These are phyloP conservation scores for Psophia crepitans DNA, from an alignment of 2,113 vertebrate genomes.

Conservation along the genomic window DNA sequence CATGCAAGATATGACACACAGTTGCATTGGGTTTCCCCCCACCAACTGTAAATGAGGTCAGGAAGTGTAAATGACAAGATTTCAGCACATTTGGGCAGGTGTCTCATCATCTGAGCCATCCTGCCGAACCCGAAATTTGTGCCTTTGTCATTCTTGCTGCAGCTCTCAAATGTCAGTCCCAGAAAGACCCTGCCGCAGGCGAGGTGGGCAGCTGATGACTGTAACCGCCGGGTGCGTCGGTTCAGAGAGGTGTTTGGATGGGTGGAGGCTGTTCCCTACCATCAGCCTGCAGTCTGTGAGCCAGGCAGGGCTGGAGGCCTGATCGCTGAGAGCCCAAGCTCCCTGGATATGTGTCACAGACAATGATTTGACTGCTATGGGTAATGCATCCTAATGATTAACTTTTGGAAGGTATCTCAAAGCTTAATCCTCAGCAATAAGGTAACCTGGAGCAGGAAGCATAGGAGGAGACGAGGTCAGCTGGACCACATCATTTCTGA, in stretches of 20 bases:
- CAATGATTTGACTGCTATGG: neutral
- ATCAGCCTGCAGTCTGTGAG: neutral
- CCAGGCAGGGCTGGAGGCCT: neutral
- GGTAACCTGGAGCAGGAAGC: neutral
- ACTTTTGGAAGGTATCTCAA: neutral
- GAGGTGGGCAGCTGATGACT: neutral
- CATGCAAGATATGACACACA: neutral
- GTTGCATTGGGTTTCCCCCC: neutral
- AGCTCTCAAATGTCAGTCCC: neutral
- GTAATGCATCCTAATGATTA: neutral
- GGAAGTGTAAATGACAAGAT: neutral
- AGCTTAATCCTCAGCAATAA: neutral
- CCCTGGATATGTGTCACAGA: neutral
- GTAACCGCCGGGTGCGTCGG: rapidly evolving
- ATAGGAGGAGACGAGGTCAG: neutral
- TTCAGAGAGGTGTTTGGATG: neutral
- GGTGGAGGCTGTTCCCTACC: neutral
- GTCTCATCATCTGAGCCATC: neutral
- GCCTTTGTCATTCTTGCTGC: neutral
- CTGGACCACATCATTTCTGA: neutral
- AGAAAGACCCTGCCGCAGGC: neutral
- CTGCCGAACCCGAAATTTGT: neutral
- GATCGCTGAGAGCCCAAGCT: neutral
- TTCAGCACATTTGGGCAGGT: neutral
- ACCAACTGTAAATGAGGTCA: neutral